Percentiles rank a stretch among this genome's conserved stretches.
Conservation (phyloP, 2,797 vertebrate genomes). For the Lophius americanus region DNA sequence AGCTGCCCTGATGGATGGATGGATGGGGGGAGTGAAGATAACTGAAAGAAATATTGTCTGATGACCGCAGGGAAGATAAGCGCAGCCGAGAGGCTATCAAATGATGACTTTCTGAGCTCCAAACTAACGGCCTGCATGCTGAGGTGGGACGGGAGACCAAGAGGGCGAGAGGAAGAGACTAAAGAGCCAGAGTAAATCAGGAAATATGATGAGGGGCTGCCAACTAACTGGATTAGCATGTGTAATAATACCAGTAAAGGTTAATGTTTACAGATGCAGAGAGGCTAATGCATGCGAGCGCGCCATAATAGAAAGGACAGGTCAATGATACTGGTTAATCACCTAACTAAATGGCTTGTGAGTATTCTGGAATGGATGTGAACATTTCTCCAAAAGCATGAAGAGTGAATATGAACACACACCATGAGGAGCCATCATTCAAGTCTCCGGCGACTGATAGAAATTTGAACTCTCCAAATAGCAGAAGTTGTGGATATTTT, state of each 20-base stretch:
- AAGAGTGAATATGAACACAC: slow-evolving; percentile 1
- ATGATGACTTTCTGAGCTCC: slow-evolving; percentile 65
- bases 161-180: not conserved
- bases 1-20: slow-evolving; percentile 49
- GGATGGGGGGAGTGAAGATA: slow-evolving; percentile 56
- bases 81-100: slow-evolving; percentile 66
- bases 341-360: slow-evolving; percentile 52
- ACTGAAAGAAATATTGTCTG: slow-evolving; percentile 60
- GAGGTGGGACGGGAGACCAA: slow-evolving; percentile 11
- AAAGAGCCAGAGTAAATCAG: slow-evolving; percentile 29
- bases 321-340: slow-evolving; percentile 60
- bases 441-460: not conserved
- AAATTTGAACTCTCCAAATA: not conserved
- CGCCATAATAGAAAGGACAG: slow-evolving; percentile 44
- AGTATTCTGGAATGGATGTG: slow-evolving; percentile 44
- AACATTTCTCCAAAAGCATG: slow-evolving; percentile 11
- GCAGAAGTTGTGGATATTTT: no score
- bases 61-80: slow-evolving; percentile 70
- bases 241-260: slow-evolving; percentile 66
- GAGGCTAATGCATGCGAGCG: slow-evolving; percentile 57
- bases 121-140: slow-evolving; percentile 42
- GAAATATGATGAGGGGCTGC: slow-evolving; percentile 45
- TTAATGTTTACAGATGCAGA: slow-evolving; percentile 68
- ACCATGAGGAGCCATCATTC: slow-evolving; percentile 5
- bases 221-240: slow-evolving; percentile 69